These are phyloP conservation scores for Chiroxiphia lanceolata DNA, from an alignment of 2,797 vertebrate species.

Conservation along the genomic window DNA sequence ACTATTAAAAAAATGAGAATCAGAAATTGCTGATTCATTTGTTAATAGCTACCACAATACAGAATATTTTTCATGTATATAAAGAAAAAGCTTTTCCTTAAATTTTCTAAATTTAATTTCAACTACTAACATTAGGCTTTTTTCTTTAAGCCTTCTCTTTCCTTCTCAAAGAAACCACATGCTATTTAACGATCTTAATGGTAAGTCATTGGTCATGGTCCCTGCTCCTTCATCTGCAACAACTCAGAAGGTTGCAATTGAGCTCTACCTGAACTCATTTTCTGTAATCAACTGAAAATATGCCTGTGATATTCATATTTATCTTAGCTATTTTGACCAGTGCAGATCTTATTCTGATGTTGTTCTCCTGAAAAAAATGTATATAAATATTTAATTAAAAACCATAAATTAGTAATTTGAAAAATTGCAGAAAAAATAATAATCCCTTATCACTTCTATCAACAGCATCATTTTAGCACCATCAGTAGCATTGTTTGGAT, in stretches of 20 bases:
- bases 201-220: neutral
- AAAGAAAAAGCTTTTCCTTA: neutral
- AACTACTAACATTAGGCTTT: neutral
- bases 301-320: neutral
- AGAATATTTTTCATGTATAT: neutral
- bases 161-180: neutral
- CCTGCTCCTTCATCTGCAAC: neutral
- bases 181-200: neutral
- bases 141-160: neutral
- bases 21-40: neutral
- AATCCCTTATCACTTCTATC: neutral
- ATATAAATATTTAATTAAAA: neutral
- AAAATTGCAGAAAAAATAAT: neutral
- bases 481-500: neutral
- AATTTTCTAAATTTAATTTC: neutral
- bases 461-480: neutral
- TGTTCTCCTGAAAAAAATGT: neutral
- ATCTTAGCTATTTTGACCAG: neutral
- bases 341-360: neutral
- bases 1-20: neutral
- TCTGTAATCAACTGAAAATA: neutral
- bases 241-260: neutral
- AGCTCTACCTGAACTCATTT: neutral
- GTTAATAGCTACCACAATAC: neutral
- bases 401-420: neutral